These are phyloP conservation scores for Donacobius atricapilla DNA, from an alignment of 2,113 vertebrate species.

Conservation along the genomic window DNA sequence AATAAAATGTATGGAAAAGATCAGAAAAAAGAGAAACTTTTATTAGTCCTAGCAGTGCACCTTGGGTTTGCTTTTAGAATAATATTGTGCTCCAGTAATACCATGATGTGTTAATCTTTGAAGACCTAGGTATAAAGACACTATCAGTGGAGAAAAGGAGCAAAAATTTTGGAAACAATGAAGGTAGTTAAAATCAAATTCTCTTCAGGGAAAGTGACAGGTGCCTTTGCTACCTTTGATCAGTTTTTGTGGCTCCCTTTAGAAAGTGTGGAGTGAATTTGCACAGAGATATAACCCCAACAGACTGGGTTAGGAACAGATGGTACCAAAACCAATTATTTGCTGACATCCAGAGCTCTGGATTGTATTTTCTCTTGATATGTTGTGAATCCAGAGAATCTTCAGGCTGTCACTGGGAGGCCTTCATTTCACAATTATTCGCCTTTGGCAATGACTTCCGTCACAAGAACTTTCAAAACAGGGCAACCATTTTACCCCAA, in stretches of 20 bases:
- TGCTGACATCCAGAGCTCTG: background rate
- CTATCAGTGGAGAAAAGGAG: background rate
- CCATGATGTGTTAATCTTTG: background rate
- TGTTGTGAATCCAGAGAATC: background rate
- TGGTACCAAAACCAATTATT: background rate
- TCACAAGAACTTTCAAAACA: background rate
- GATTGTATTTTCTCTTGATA: background rate
- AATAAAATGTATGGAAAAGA: background rate
- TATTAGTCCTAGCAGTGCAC: background rate
- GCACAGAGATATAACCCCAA: background rate
- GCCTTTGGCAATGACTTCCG: background rate
- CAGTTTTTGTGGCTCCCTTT: background rate
- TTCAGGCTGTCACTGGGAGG: background rate
- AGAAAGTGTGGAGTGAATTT: background rate
- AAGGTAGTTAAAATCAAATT: background rate
- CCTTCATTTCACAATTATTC: background rate
- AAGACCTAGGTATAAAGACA: background rate
- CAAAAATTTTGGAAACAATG: background rate
- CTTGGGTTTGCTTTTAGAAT: background rate
- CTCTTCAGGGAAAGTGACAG: background rate
- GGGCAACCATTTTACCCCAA: background rate
- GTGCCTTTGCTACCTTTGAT: background rate
- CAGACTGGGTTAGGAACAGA: background rate
- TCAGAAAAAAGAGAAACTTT: background rate
- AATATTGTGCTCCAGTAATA: background rate